Evolutionary conservation across 2,888 invertebrate species (phyloP), one percentile per base, ranked within the genome.

Genomic region (Sabatieria punctata): DNA sequence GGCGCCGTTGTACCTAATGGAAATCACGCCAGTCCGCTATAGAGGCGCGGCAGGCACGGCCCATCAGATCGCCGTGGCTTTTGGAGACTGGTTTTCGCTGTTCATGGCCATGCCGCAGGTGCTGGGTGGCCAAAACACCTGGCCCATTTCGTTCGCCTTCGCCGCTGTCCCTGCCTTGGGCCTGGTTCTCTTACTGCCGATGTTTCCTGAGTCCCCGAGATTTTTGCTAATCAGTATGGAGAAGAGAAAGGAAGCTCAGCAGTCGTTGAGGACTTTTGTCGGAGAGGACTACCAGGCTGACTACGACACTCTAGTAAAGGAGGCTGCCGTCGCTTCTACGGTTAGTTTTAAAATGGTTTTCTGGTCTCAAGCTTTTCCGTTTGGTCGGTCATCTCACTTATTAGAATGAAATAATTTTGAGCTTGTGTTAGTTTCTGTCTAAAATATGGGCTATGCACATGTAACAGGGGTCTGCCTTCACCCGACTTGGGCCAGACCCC

Each of bases 1-100:
- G 18, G 60, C 63, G 11, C 66, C 67, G 1, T 52, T 67, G 46
- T 67, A 65, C n/a, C n/a, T 66, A 36, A 59, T 63, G 11, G 67
- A 67, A 48, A 59, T 66, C 33, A 57, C 64, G 6, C 54, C 65
- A 0, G 49, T 57, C 1, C 50, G 55, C 22, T 56, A 59, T n/a
- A 56, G 66, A 4, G 67, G 67, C 1, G 65, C 62, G 4, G 47
- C 66, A 8, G 66, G 66, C 2, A 60, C 60, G 1, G 45, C 65
- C 1, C 63, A 65, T 47, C 65, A 66, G 53, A 57, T 67, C 45
- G 64, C 59, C 4, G 61, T 64, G 4, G 61, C 63, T 4, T 52
- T 54, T 8, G 65, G 64, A 4, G 54, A 67, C 3, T 53, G 66
- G 25, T 43, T 57, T 23, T 63, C 66, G 21, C 65, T 67, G 53